Evolutionary conservation across 2,113 vertebrate genomes (phyloP), one percentile per base, ranked within the genome.

Genomic region (Sclerurus mexicanus): DNA sequence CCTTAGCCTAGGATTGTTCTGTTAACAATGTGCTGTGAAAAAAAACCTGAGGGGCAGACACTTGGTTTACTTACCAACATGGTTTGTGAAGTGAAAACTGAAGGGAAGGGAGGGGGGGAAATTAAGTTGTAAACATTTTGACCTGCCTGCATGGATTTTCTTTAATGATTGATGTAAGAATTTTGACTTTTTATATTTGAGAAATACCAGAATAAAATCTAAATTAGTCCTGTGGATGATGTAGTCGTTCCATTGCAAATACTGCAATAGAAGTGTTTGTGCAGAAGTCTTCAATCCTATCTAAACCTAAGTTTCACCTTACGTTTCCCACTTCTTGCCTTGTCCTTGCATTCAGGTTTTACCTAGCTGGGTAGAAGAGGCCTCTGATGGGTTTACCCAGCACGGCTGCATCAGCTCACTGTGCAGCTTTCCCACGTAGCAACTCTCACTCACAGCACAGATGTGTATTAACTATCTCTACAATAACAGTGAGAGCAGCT

Each of bases 131-230:
- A 97, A 92, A 98, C 95, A 97, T 92, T 97, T 97, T 95, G 95
- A 97, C 84, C 79, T 95, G 97, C 84, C 96, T 98, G 98, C 98
- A 98, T 98, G 98, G 95, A 96, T 95, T 98, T 95, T 96, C 96
- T 96, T 97, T 96, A 86, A 97, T 95, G 91, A 97, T 82, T 97
- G 97, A 93, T 98, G 97, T 98, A 98, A 98, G 97, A 98, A 98
- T 98, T 98, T 98, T 97, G 97, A 98, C 97, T 98, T 98, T 98
- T 98, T 98, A 98, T 97, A 98, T 98, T 97, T 97, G 97, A 96
- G 89, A 92, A 95, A 97, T 92, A 97, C 89, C 88, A 85, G 90
- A 98, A 98, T 98, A 98, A 98, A 97, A 97, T 88, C 88, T 93
- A 96, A 98, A 97, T 86, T 94, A 93, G 89, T 68, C 80, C 53